These are phyloP conservation scores for Phania funesta DNA, from an alignment of 2,888 invertebrate species.

Conservation along the genomic window DNA sequence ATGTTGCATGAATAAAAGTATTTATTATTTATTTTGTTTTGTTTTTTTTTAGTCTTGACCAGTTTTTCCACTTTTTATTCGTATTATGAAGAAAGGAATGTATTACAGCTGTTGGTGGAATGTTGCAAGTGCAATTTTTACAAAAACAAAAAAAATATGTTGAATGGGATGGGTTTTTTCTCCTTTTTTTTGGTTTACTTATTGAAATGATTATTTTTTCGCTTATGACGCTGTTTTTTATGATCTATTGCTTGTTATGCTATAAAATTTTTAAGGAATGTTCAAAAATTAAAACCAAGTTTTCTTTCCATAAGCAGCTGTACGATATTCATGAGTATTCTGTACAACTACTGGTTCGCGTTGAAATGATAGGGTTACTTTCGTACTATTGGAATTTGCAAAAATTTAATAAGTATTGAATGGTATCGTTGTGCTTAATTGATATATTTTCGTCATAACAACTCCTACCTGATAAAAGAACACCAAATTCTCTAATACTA, in stretches of 20 bases:
- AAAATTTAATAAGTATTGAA: too few species aligned
- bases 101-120: constrained; percentile 54
- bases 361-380: not conserved
- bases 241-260: not conserved
- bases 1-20: constrained; percentile 37
- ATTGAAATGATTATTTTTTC: not conserved
- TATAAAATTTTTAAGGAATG: not conserved
- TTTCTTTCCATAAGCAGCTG: too few species aligned
- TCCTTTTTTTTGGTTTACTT: not conserved
- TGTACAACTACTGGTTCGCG: not conserved
- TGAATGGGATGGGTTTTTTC: not conserved
- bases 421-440: too few species aligned
- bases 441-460: too few species aligned
- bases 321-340: not conserved
- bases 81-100: constrained; percentile 49
- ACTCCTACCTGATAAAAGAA: too few species aligned
- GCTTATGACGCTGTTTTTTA: not conserved
- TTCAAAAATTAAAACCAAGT: not conserved
- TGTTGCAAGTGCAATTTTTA: constrained; percentile 47
- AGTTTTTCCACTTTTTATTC: constrained; percentile 53
- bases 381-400: not conserved
- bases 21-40: not conserved
- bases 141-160: too few species aligned
- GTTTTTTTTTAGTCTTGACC: constrained; percentile 39
- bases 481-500: too few species aligned